A percentile compares a stretch with the other conserved stretches of the same genome.
These are phyloP conservation scores for Tachystola acroxantha DNA, from an alignment of 2,888 invertebrate genomes.

Conservation along the genomic window DNA sequence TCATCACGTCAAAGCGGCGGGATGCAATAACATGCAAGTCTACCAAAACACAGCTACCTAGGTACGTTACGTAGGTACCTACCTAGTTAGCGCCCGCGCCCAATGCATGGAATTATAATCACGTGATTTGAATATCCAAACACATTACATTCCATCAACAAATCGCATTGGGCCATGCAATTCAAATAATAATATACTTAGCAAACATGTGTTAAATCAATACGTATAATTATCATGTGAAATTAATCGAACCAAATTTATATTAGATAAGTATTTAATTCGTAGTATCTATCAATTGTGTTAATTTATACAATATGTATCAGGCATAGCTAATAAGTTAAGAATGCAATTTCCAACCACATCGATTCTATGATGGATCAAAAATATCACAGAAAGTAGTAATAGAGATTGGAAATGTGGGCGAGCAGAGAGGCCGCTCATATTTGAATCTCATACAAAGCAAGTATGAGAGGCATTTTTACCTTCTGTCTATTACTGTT, in stretches of 20 bases:
- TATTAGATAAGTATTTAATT: no score
- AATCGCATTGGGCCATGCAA: constrained; percentile 34
- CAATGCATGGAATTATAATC: constrained; percentile 41
- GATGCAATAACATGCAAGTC: constrained; percentile 13
- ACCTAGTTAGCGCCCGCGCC: constrained; percentile 34
- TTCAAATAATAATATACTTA: constrained; percentile 26
- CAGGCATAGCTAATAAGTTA: constrained; percentile 3
- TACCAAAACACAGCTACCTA: constrained; percentile 22
- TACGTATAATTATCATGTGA: background rate
- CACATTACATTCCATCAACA: constrained; percentile 37
- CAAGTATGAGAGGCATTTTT: no score
- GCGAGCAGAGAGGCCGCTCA: no score
- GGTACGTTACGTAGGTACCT: no score
- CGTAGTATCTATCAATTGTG: no score
- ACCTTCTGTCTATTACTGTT: no score
- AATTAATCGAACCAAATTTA: background rate
- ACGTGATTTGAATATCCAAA: constrained; percentile 58
- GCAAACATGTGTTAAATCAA: background rate
- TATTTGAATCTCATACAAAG: no score
- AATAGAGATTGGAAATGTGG: no score
- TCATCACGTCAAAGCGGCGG: constrained; percentile 2
- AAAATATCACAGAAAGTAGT: no score
- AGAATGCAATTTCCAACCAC: constrained; percentile 14
- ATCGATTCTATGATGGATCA: no score
- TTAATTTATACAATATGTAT: background rate